Conservation (phyloP, 2,888 invertebrate species). For the Apodemia duryi region DNA sequence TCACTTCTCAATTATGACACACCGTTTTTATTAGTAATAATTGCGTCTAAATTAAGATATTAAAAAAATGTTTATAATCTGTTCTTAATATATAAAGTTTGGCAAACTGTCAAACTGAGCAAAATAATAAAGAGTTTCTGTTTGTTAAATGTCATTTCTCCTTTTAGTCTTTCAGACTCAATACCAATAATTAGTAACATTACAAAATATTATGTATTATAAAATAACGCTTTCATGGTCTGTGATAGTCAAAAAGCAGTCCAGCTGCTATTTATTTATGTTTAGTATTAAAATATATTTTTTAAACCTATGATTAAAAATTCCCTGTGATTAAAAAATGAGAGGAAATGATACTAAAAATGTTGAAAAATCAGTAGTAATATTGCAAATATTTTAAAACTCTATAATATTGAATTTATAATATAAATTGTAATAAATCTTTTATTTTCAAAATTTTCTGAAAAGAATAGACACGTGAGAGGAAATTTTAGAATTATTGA, state of each 20-base stretch:
- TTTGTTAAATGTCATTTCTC: too few relatives aligned
- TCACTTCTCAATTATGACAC: too few relatives aligned
- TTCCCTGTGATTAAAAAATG: background rate
- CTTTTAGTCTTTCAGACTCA: too few relatives aligned
- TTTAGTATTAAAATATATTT: background rate
- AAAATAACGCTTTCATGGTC: too few relatives aligned
- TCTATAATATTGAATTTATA: slow-evolving; percentile 8
- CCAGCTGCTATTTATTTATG: background rate
- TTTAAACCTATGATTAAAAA: slow-evolving; percentile 4
- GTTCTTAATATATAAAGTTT: too few relatives aligned
- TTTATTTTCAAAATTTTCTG: slow-evolving; percentile 7
- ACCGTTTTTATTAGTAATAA: too few relatives aligned
- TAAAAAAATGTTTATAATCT: too few relatives aligned
- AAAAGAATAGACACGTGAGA: slow-evolving; percentile 14
- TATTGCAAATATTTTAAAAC: slow-evolving; percentile 1
- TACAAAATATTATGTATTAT: too few relatives aligned
- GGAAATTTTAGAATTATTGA: slow-evolving; percentile 26
- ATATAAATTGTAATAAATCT: background rate
- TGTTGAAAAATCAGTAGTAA: background rate
- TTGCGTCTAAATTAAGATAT: too few relatives aligned
- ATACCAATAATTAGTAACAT: too few relatives aligned
- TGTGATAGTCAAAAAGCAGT: background rate
- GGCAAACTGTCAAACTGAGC: too few relatives aligned
- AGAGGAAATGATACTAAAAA: background rate
- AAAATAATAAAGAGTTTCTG: too few relatives aligned